Percentiles rank a stretch among this genome's conserved stretches.
These are phyloP conservation scores for Channa striata DNA, from an alignment of 2,797 vertebrate genomes.

Conservation along the genomic window DNA sequence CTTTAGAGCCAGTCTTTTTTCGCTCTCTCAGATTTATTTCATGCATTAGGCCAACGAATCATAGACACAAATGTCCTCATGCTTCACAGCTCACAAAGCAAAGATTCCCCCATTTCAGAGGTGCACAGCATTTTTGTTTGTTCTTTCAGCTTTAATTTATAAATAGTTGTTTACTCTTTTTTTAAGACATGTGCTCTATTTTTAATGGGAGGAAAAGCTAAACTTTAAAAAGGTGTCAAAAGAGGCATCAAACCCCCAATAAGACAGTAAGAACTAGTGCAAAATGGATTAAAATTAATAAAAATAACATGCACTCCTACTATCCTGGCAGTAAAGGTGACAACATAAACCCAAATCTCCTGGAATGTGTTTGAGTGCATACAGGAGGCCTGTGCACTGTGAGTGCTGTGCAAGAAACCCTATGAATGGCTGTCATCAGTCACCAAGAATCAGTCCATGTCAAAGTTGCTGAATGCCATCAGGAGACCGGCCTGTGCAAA, in stretches of 20 bases:
- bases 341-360: neutral
- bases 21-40: neutral
- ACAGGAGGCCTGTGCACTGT: neutral
- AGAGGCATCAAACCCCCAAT: neutral
- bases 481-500: slow-evolving; percentile 48
- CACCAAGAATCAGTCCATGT: slow-evolving; percentile 26
- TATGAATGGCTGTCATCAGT: slow-evolving; percentile 47
- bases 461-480: slow-evolving; percentile 43
- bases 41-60: neutral
- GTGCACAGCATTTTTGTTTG: neutral
- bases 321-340: neutral
- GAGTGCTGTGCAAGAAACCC: neutral
- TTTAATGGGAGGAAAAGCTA: neutral
- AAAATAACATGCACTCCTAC: neutral
- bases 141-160: slow-evolving; percentile 3
- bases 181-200: no score
- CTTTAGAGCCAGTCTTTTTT: neutral
- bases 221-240: neutral
- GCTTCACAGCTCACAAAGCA: neutral
- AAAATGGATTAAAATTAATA: no score
- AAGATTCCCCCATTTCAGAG: neutral
- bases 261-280: neutral
- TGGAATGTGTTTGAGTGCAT: neutral
- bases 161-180: no score
- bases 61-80: neutral